phyloP scores from a whole-genome alignment of 2,888 invertebrate genomes.

The Cotesia congregata region DNA sequence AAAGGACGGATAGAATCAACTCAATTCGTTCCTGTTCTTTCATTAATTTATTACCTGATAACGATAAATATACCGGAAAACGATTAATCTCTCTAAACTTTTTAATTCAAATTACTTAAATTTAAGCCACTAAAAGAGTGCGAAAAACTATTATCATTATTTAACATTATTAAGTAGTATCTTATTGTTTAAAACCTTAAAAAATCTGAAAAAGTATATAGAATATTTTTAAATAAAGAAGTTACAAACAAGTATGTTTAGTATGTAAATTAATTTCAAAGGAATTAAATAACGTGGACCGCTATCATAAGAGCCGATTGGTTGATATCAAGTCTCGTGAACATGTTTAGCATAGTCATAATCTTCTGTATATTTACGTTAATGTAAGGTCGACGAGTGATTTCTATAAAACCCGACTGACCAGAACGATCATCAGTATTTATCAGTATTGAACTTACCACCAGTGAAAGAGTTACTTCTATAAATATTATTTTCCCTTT shows the following conservation, averaged over 20 bases:
- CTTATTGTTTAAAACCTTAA: too few relatives aligned
- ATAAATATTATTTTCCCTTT: conserved; percentile 1
- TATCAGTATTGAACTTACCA: conserved; percentile 32
- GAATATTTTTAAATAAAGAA: not conserved
- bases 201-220: not conserved
- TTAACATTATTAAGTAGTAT: too few relatives aligned
- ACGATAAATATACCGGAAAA: not conserved
- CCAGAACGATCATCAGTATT: conserved; percentile 43
- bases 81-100: not conserved
- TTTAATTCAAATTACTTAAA: too few relatives aligned
- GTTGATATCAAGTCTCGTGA: conserved; percentile 51
- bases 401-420: conserved; percentile 55
- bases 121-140: too few relatives aligned
- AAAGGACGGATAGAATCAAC: not conserved
- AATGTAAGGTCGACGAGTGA: conserved; percentile 51
- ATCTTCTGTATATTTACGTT: conserved; percentile 47
- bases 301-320: conserved; percentile 51
- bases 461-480: conserved; percentile 55
- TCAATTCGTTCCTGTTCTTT: not conserved
- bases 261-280: conserved; percentile 20
- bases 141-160: too few relatives aligned
- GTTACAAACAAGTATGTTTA: not conserved
- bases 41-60: not conserved
- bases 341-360: conserved; percentile 60
- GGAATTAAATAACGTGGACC: conserved; percentile 56